These are phyloP conservation scores for Ferrisia virgata DNA, from an alignment of 2,888 invertebrate genomes.

Conservation along the genomic window DNA sequence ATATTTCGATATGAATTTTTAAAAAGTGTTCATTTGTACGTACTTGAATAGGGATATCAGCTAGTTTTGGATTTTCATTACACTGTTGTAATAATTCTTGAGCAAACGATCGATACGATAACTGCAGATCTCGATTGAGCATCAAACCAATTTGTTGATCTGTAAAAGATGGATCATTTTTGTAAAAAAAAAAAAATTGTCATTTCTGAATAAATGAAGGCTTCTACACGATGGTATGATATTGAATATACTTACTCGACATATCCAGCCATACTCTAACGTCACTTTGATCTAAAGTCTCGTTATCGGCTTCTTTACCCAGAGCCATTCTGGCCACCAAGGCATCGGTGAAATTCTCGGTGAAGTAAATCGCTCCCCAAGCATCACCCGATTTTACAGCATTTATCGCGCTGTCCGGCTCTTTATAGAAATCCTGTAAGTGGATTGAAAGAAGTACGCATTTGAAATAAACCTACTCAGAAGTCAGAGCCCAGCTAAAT, in stretches of 20 bases:
- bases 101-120: constrained; percentile 82
- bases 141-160: constrained; percentile 92
- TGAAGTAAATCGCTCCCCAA: constrained; percentile 87
- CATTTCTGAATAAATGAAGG: not conserved
- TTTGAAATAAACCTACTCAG: not conserved
- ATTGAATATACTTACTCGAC: constrained; percentile 65
- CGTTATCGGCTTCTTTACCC: constrained; percentile 78
- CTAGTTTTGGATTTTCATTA: constrained; percentile 77
- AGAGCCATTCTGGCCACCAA: constrained; percentile 76
- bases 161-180: constrained; percentile 51
- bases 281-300: constrained; percentile 81
- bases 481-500: not conserved
- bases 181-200: not conserved
- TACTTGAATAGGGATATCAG: constrained; percentile 75
- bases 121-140: constrained; percentile 79
- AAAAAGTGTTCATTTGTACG: not conserved
- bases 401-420: constrained; percentile 64
- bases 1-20: not conserved
- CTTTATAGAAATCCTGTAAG: constrained; percentile 61
- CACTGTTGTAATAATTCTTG: constrained; percentile 69
- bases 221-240: not conserved
- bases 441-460: not conserved
- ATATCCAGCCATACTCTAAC: constrained; percentile 87
- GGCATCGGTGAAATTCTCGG: constrained; percentile 84
- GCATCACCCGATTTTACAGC: constrained; percentile 75